A percentile compares a stretch with the other conserved stretches of the same genome.
phyloP scores from a whole-genome alignment of 2,888 invertebrate species.

The Apamea sordens region DNA sequence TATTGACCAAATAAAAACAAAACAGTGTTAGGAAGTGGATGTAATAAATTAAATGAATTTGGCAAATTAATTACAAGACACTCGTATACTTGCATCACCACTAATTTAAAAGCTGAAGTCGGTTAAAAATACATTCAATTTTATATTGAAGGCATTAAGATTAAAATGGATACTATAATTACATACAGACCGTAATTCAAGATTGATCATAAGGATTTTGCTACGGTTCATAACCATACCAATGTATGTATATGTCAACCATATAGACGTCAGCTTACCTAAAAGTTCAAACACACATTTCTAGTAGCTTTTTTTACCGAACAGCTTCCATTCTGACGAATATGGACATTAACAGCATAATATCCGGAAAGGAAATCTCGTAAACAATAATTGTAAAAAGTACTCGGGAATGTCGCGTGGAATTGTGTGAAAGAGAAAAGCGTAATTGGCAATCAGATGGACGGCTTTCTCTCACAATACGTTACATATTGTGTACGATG shows the following conservation, averaged over 20 bases:
- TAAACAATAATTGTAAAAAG: slow-evolving; percentile 64
- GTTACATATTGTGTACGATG: slow-evolving; percentile 65
- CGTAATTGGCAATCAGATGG: slow-evolving; percentile 78
- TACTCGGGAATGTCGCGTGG: slow-evolving; percentile 69
- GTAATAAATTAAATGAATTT: slow-evolving; percentile 34
- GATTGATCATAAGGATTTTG: slow-evolving; percentile 12
- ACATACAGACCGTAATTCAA: not conserved
- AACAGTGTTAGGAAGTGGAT: slow-evolving; percentile 41
- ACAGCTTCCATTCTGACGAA: slow-evolving; percentile 43
- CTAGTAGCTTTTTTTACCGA: slow-evolving; percentile 10
- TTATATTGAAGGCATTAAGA: slow-evolving; percentile 23
- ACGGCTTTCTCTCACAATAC: slow-evolving; percentile 78
- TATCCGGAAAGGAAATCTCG: slow-evolving; percentile 45
- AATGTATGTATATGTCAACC: not conserved
- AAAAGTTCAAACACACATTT: slow-evolving; percentile 5
- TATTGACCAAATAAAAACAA: slow-evolving; percentile 40
- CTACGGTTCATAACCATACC: not conserved
- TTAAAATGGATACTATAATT: slow-evolving; percentile 34
- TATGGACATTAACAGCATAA: slow-evolving; percentile 45
- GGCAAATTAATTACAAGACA: slow-evolving; percentile 44
- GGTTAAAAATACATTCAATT: slow-evolving; percentile 39
- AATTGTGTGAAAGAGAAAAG: slow-evolving; percentile 74
- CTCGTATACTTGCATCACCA: slow-evolving; percentile 16
- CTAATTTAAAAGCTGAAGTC: slow-evolving; percentile 28
- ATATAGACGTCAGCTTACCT: not conserved